Conservation (phyloP, 2,888 invertebrate species). For the Oeneis ivallda region DNA sequence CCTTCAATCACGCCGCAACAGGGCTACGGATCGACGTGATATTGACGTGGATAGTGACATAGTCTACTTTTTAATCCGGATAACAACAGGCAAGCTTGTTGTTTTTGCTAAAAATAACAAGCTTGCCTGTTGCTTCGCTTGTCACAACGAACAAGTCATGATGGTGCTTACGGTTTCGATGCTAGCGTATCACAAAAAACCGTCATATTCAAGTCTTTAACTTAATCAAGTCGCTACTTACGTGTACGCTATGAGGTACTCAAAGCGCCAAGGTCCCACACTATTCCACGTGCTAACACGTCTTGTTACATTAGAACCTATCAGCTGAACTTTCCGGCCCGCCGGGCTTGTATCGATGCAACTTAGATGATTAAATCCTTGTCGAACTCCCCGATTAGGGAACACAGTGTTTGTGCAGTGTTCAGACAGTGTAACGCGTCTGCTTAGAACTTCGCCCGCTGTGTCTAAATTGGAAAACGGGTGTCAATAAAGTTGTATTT, state of each 20-base stretch:
- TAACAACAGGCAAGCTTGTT: too few species aligned
- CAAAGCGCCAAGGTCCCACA: not conserved
- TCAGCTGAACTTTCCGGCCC: slow-evolving; percentile 28
- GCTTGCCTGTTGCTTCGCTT: too few species aligned
- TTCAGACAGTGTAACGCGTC: slow-evolving; percentile 20
- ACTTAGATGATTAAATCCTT: slow-evolving; percentile 28
- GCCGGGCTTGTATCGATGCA: slow-evolving; percentile 27
- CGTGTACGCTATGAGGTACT: not conserved
- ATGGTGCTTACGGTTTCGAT: too few species aligned
- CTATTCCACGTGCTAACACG: slow-evolving; percentile 10
- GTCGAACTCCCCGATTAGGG: slow-evolving; percentile 32
- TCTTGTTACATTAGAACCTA: slow-evolving; percentile 21
- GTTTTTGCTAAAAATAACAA: too few species aligned
- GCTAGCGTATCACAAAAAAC: too few species aligned
- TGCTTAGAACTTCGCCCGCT: slow-evolving; percentile 20
- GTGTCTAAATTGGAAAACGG: slow-evolving; percentile 22
- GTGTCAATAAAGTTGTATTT: slow-evolving; percentile 24
- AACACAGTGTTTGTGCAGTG: slow-evolving; percentile 25
- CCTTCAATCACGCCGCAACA: too few species aligned
- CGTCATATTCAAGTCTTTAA: too few species aligned
- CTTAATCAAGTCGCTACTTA: not conserved
- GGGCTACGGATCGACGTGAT: too few species aligned
- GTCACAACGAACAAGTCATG: too few species aligned
- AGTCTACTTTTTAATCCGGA: too few species aligned
- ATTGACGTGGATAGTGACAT: too few species aligned